Conservation (phyloP, 2,797 vertebrate species). For the Lacerta viridis region DNA sequence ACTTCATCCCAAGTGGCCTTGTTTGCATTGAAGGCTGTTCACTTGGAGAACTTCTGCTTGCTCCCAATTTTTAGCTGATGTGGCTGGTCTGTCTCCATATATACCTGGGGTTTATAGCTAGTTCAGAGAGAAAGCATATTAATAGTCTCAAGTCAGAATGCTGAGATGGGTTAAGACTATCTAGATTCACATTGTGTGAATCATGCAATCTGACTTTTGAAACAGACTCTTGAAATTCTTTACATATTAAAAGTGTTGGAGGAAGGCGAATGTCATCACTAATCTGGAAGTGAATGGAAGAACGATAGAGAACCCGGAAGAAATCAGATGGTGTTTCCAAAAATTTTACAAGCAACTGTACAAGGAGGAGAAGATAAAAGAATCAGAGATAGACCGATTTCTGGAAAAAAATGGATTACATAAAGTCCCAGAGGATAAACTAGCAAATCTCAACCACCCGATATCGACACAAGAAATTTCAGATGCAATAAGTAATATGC, state of each 20-base stretch:
- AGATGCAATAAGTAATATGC: too few relatives aligned
- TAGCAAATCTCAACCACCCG: too few relatives aligned
- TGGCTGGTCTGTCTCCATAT: neutral
- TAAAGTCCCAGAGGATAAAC: too few relatives aligned
- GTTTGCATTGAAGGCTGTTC: slow-evolving; percentile 56
- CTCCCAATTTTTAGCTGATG: slow-evolving; percentile 17
- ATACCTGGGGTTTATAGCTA: slow-evolving; percentile 31
- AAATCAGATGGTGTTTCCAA: too few relatives aligned
- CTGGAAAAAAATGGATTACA: too few relatives aligned
- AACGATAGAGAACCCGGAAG: too few relatives aligned
- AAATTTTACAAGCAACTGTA: too few relatives aligned
- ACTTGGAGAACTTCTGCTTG: slow-evolving; percentile 53
- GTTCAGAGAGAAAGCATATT: slow-evolving; percentile 38
- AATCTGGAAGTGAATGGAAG: too few relatives aligned
- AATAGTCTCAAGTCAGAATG: neutral
- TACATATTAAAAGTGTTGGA: neutral
- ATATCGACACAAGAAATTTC: too few relatives aligned
- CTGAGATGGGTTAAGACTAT: slow-evolving; percentile 1
- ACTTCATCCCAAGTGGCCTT: slow-evolving; percentile 73
- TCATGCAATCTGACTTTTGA: neutral
- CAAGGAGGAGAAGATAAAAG: too few relatives aligned
- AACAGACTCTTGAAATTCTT: neutral
- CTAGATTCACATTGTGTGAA: neutral
- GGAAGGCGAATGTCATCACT: too few relatives aligned
- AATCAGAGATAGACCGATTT: too few relatives aligned